Percentiles rank a stretch among this genome's conserved stretches.
Evolutionary conservation across 1,140 invertebrate species (phyloP).

Genomic region (Drosophila sp.): DNA sequence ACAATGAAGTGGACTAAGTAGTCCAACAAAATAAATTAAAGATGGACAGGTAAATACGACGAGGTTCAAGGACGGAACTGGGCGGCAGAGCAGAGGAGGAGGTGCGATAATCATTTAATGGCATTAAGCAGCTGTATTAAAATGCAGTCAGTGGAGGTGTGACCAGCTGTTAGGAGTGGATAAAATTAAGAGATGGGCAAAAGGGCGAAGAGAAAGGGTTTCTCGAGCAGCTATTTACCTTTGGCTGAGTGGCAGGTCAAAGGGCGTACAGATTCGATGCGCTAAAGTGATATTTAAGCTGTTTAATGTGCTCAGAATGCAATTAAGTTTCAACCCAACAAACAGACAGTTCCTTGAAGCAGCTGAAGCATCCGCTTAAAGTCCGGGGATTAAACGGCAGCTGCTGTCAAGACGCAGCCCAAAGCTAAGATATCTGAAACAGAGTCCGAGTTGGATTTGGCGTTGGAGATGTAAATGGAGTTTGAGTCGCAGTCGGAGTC

Average conservation of each 20-base stretch:
- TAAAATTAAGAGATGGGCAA: neutral
- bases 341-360: constrained; percentile 8
- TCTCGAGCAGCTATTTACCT: constrained; percentile 35
- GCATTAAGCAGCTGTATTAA: constrained; percentile 69
- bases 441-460: neutral
- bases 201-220: neutral
- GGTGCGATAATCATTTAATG: constrained; percentile 78
- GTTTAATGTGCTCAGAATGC: constrained; percentile 63
- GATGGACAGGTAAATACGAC: constrained; percentile 32
- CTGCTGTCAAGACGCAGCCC: constrained; percentile 6
- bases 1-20: constrained; percentile 55
- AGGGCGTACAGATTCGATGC: constrained; percentile 22
- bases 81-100: constrained; percentile 26
- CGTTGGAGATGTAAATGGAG: no score
- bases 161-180: constrained; percentile 20
- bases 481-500: neutral
- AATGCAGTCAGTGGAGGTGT: constrained; percentile 57
- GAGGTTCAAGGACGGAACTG: no score
- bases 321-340: constrained; percentile 47
- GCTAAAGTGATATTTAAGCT: constrained; percentile 58
- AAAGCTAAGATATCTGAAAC: neutral
- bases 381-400: constrained; percentile 15
- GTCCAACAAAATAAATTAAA: constrained; percentile 57
- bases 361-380: constrained; percentile 3
- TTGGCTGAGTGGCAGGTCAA: constrained; percentile 22